Percentiles rank a stretch among this genome's conserved stretches.
These are phyloP conservation scores for Microchrysa polita DNA, from an alignment of 2,888 invertebrate species.

Conservation along the genomic window DNA sequence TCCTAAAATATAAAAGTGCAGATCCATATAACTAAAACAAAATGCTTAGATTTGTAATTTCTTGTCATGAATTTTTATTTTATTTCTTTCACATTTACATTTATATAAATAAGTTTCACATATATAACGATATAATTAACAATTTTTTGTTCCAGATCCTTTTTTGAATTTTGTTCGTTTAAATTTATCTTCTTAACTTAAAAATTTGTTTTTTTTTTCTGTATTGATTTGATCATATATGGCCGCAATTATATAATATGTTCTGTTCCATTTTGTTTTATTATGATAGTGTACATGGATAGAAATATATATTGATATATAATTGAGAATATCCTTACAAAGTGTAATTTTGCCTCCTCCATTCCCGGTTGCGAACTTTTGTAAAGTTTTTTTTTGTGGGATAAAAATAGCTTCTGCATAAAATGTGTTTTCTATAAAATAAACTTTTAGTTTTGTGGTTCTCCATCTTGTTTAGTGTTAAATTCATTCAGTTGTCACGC, in stretches of 20 bases:
- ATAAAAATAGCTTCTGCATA: constrained; percentile 46
- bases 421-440: constrained; percentile 46
- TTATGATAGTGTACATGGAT: constrained; percentile 49
- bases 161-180: constrained; percentile 10
- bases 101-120: constrained; percentile 47
- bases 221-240: constrained; percentile 33
- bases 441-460: constrained; percentile 33
- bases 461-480: neutral
- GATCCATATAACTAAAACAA: too few species aligned
- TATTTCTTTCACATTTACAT: constrained; percentile 48
- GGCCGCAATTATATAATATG: neutral
- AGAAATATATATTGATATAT: constrained; percentile 49
- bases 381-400: constrained; percentile 43
- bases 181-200: neutral
- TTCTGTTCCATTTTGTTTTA: constrained; percentile 21
- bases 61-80: constrained; percentile 13
- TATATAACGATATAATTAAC: constrained; percentile 47
- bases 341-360: constrained; percentile 40
- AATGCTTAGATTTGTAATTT: too few species aligned
- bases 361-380: constrained; percentile 37
- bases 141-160: constrained; percentile 17
- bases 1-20: too few species aligned
- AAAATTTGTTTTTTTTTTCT: constrained; percentile 13
- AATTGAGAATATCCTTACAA: constrained; percentile 48
- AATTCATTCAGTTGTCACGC: neutral